Base-by-base conservation (phyloP, 2,888 invertebrate genomes). In the Parapristionchus giblindavisi region DNA sequence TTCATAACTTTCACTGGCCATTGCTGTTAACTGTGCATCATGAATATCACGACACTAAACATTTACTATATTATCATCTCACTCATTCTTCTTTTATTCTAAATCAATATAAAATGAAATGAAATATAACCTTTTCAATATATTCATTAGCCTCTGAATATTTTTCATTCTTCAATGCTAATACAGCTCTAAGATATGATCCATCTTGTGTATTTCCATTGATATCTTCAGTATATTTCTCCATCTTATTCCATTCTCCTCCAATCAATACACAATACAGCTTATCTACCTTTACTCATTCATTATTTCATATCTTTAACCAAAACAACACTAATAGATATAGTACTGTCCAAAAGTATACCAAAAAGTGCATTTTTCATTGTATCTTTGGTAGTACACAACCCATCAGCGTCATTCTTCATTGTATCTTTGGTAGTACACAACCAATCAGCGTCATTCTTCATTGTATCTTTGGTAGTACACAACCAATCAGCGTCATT, bases 21-120 rank as follows among this genome's bases (percentile, higher is more conserved):
- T 95, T 0, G 98, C 95, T 0, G 98, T 97, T 76, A 99, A 89
- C 88, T 99, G 98, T 0, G 95, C 95, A 88, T 99, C 99, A 51
- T 99, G 90, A 76, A 98, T 90, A 88, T 97, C 95, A 17, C 99
- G 91, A 0, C 97, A 94, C 82, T 85, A 29, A 54, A 71, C 11
- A 34, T 21, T 58, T 21, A n/a, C 27, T 24, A 24, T 38, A 66
- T n/a, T 43, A 43, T 24, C 2, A n/a, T 52, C 21, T n/a, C 17
- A 36, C 32, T 54, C 29, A 6, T 5, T 24, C 29, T 58, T 29
- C 27, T 3, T 21, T 34, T 58, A 34, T 34, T n/a, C 34, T 36
- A 21, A 73, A 36, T 3, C 8, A 58, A 11, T 52, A 43, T 27
- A 48, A 52, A n/a, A 21, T 11, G 8, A 34, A 54, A 29, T 8